Evolutionary conservation across 2,888 invertebrate genomes (phyloP).

Genomic region (Bellardia pandia): DNA sequence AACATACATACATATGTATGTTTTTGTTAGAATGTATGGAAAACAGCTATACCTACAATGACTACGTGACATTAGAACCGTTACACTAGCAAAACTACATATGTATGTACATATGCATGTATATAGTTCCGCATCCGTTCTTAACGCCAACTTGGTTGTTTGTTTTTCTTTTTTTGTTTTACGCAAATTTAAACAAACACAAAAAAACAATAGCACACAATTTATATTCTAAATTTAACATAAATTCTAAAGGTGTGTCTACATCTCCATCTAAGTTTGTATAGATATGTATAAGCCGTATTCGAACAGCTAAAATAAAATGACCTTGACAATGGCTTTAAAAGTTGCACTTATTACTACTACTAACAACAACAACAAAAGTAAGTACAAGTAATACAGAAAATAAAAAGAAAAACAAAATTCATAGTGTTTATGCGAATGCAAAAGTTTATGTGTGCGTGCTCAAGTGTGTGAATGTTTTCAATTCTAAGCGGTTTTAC

Average conservation of each 20-base stretch:
- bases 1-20: background rate
- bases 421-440: background rate
- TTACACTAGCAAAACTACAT: constrained; percentile 37
- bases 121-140: constrained; percentile 67
- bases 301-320: constrained; percentile 23
- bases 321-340: constrained; percentile 69
- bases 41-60: background rate
- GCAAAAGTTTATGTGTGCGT: constrained; percentile 32
- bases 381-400: background rate
- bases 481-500: constrained; percentile 48
- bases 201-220: constrained; percentile 11
- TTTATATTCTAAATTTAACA: constrained; percentile 26
- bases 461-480: background rate
- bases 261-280: background rate
- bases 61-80: constrained; percentile 67
- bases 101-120: too few species aligned
- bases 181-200: constrained; percentile 31
- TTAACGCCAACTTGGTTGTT: constrained; percentile 18
- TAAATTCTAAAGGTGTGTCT: constrained; percentile 67
- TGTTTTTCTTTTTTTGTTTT: constrained; percentile 8
- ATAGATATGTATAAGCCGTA: background rate
- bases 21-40: constrained; percentile 34
- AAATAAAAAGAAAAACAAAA: constrained; percentile 6
- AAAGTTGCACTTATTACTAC: constrained; percentile 34
- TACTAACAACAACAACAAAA: background rate